A percentile compares a stretch with the other conserved stretches of the same genome.
Conservation (phyloP, 1,140 invertebrate species). For the Philopotamus ludificatus region DNA sequence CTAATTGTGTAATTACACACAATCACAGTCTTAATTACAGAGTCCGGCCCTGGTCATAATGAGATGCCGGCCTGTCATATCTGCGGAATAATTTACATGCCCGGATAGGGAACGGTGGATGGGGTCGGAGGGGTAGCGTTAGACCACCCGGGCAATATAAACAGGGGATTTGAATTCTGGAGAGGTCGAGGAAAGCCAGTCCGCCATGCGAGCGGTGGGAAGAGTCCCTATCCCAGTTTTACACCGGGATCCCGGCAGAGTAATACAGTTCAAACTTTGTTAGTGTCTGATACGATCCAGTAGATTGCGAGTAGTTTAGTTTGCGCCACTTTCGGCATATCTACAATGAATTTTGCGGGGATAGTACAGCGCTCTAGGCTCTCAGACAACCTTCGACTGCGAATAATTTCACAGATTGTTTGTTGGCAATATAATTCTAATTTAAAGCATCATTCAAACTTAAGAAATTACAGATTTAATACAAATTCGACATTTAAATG, state of each 20-base stretch:
- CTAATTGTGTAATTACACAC: neutral
- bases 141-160: neutral
- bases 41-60: neutral
- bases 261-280: conserved; percentile 7
- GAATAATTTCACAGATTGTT: no score
- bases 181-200: neutral
- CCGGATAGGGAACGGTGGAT: conserved; percentile 1
- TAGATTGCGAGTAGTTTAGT: conserved; percentile 11
- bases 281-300: neutral
- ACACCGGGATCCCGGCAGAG: neutral
- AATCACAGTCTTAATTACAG: neutral
- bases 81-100: conserved; percentile 15
- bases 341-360: neutral
- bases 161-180: conserved; percentile 21
- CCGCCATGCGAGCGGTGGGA: neutral
- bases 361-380: neutral
- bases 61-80: conserved; percentile 15
- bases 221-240: neutral
- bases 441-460: no score
- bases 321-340: neutral
- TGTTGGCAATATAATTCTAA: no score
- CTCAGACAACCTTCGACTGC: no score
- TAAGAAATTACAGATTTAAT: no score
- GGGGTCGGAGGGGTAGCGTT: neutral
- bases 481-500: no score